phyloP scores from a whole-genome alignment of 1,140 invertebrate genomes.

The Microplitis mediator region DNA sequence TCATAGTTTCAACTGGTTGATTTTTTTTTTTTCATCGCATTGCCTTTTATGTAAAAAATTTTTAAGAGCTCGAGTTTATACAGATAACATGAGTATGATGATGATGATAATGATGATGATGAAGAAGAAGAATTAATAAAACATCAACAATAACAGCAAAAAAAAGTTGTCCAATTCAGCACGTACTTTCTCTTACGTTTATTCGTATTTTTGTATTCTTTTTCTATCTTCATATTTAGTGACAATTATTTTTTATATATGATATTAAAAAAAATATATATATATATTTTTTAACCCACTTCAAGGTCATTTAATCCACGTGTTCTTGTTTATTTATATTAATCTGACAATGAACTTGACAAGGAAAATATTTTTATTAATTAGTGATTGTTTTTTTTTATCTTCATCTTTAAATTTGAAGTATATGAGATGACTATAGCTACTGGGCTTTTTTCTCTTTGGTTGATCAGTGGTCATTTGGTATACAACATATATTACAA shows the following conservation, averaged over 20 bases:
- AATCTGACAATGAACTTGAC: not conserved
- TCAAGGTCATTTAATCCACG: slow-evolving; percentile 10
- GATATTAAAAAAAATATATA: not conserved
- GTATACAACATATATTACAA: slow-evolving; percentile 18
- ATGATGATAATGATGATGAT: not conserved
- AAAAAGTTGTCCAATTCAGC: slow-evolving; percentile 1
- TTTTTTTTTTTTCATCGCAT: not conserved
- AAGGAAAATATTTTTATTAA: not conserved
- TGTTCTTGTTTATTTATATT: not conserved
- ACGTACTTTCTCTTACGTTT: slow-evolving; percentile 22
- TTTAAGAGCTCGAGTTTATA: not conserved
- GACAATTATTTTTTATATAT: slow-evolving; percentile 5
- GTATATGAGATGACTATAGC: not conserved
- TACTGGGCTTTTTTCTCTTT: not conserved
- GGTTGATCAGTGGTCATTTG: slow-evolving; percentile 5
- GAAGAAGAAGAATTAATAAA: not conserved
- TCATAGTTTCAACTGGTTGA: not conserved
- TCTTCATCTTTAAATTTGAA: not conserved
- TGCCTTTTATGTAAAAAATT: not conserved
- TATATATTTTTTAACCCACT: slow-evolving; percentile 12
- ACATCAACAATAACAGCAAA: not conserved
- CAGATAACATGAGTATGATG: not conserved
- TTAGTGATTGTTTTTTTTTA: not conserved
- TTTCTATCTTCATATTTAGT: slow-evolving; percentile 14
- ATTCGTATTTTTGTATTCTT: slow-evolving; percentile 6